Evolutionary conservation across 64 coral and sea anemone genomes (phyloP).

Genomic region (Catalaphyllia jardinei): DNA sequence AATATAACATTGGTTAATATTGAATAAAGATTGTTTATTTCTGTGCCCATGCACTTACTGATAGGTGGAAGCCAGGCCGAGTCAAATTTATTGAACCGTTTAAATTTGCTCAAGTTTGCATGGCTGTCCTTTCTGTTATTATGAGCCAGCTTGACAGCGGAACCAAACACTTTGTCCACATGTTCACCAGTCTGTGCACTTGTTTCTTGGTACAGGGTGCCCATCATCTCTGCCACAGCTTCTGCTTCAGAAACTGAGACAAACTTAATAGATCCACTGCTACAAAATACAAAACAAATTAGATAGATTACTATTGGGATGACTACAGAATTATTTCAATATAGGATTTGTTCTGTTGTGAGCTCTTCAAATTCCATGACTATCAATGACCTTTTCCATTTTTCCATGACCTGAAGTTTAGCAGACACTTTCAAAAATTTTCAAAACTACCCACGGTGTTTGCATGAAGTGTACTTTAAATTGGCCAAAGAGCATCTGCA

Average conservation of each 20-base stretch:
- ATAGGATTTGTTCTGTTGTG: no score
- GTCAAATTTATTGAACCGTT: neutral
- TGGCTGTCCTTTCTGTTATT: neutral
- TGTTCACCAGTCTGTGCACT: constrained; percentile 26
- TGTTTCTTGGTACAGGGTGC: neutral
- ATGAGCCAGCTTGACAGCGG: constrained; percentile 16
- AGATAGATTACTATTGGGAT: neutral
- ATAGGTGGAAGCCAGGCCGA: neutral
- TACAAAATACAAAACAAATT: neutral
- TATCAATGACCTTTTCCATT: no score
- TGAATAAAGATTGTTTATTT: no score
- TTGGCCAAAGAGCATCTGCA: no score
- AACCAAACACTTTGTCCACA: neutral
- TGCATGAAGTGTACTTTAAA: no score
- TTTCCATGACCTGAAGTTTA: no score
- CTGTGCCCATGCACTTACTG: neutral
- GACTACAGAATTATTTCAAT: no score
- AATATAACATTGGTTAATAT: no score
- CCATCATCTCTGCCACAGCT: neutral
- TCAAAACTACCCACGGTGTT: no score
- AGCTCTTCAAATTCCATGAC: no score
- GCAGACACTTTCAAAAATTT: no score
- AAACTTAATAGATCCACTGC: neutral
- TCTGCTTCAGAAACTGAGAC: neutral
- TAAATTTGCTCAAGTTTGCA: neutral